Conservation (phyloP, 2,797 vertebrate species). For the Apodemus agrarius region DNA sequence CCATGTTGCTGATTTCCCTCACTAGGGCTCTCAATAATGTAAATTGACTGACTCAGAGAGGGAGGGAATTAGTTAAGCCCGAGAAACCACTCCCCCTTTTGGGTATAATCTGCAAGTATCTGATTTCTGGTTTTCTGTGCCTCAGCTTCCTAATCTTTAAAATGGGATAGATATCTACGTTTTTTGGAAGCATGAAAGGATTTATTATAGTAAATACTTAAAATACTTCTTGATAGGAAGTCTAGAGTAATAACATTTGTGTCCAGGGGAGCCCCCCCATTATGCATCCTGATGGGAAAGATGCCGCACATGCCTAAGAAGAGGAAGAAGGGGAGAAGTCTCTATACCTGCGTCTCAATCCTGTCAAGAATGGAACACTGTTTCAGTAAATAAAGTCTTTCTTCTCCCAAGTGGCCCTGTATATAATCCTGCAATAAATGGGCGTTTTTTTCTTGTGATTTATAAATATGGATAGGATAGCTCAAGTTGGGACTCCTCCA, state of each 20-base stretch:
- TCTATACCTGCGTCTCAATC: not conserved
- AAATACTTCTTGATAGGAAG: not conserved
- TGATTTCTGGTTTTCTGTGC: not conserved
- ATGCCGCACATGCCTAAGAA: accelerated
- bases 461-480: not conserved
- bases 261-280: accelerated
- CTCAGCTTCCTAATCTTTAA: not conserved
- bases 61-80: not conserved
- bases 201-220: not conserved
- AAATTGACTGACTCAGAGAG: not conserved
- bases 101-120: not conserved
- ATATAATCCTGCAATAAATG: not conserved
- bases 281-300: too few species aligned
- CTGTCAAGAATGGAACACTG: not conserved
- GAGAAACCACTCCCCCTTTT: not conserved
- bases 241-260: not conserved
- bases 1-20: not conserved
- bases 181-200: not conserved
- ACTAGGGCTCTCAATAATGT: not conserved
- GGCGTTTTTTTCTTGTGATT: not conserved
- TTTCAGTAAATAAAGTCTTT: not conserved
- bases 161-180: not conserved
- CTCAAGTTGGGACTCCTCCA: not conserved
- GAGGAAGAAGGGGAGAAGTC: accelerated
- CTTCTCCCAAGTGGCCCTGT: not conserved